Percentiles rank a stretch among this genome's conserved stretches.
These are phyloP conservation scores for Coregonus sp. DNA, from an alignment of 2,797 vertebrate genomes.

Conservation along the genomic window DNA sequence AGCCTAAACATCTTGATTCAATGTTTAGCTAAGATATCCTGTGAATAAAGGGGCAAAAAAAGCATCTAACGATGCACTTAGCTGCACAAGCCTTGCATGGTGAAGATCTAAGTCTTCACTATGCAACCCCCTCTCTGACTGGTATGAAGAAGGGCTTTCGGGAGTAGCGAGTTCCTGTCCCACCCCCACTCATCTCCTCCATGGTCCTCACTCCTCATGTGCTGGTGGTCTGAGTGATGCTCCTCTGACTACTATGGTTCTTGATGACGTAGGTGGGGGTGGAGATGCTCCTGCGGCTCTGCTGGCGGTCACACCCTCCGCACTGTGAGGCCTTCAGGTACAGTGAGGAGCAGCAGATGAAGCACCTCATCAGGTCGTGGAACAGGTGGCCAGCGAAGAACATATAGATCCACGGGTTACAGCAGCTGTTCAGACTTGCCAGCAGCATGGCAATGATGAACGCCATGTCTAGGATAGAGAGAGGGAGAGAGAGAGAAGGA, in stretches of 20 bases:
- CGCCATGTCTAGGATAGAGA: slow-evolving; percentile 75
- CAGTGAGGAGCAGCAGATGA: slow-evolving; percentile 81
- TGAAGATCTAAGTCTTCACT: too few relatives aligned
- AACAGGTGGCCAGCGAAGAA: slow-evolving; percentile 94
- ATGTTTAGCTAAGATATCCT: too few relatives aligned
- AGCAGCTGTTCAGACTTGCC: slow-evolving; percentile 98
- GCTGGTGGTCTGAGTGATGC: slow-evolving; percentile 73
- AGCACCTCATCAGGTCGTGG: slow-evolving; percentile 81
- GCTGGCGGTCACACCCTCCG: slow-evolving; percentile 65
- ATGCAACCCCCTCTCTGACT: too few relatives aligned
- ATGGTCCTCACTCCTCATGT: slow-evolving; percentile 47
- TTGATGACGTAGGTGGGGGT: slow-evolving; percentile 77
- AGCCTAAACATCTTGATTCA: too few relatives aligned
- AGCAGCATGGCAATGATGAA: slow-evolving; percentile 96
- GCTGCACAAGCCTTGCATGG: too few relatives aligned
- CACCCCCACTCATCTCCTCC: background rate
- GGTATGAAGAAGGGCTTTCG: too few relatives aligned
- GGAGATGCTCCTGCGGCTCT: slow-evolving; percentile 79
- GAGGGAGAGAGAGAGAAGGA: background rate
- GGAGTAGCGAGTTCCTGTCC: too few relatives aligned
- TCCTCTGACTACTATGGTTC: slow-evolving; percentile 83
- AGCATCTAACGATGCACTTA: too few relatives aligned
- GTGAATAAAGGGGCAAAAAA: too few relatives aligned
- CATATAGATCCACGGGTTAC: slow-evolving; percentile 99
- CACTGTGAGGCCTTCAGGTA: slow-evolving; percentile 69